A percentile compares a stretch with the other conserved stretches of the same genome.
Conservation (phyloP, 2,797 vertebrate species). For the Glyptemys insculpta region DNA sequence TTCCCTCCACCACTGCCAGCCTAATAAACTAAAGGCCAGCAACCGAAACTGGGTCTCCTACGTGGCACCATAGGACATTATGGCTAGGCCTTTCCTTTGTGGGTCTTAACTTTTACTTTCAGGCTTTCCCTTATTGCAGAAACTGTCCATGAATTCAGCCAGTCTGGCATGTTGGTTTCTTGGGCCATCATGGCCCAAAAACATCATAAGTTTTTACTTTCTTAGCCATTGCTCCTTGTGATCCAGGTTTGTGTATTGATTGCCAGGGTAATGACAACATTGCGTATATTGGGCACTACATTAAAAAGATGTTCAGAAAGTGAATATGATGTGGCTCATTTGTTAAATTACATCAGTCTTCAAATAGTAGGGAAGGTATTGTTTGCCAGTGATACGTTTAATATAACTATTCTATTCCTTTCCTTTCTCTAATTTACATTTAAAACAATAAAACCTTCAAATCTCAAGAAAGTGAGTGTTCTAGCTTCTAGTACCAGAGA, state of each 20-base stretch:
- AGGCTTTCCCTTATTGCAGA: conserved; percentile 15
- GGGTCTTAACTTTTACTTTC: not conserved
- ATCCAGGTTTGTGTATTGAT: conserved; percentile 8
- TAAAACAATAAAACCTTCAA: conserved; percentile 35
- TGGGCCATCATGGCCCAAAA: not conserved
- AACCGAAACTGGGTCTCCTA: not conserved
- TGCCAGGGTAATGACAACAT: conserved; percentile 39
- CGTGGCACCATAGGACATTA: not conserved
- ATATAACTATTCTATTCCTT: not conserved
- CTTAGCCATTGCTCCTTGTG: not conserved
- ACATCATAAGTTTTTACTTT: not conserved
- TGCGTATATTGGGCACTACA: conserved; percentile 9
- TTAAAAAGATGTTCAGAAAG: not conserved
- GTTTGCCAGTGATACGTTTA: not conserved
- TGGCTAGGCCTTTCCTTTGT: not conserved
- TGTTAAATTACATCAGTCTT: conserved; percentile 39
- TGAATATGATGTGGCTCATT: conserved; percentile 12
- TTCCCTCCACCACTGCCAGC: not conserved
- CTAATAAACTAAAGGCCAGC: not conserved
- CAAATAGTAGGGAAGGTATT: conserved; percentile 41
- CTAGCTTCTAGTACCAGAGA: not conserved
- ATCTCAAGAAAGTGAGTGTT: conserved; percentile 12
- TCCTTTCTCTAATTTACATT: conserved; percentile 18
- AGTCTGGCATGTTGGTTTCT: not conserved
- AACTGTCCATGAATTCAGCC: not conserved